Evolutionary conservation across 2,888 invertebrate species (phyloP).

Genomic region (Mesorhabditis spiculigera): DNA sequence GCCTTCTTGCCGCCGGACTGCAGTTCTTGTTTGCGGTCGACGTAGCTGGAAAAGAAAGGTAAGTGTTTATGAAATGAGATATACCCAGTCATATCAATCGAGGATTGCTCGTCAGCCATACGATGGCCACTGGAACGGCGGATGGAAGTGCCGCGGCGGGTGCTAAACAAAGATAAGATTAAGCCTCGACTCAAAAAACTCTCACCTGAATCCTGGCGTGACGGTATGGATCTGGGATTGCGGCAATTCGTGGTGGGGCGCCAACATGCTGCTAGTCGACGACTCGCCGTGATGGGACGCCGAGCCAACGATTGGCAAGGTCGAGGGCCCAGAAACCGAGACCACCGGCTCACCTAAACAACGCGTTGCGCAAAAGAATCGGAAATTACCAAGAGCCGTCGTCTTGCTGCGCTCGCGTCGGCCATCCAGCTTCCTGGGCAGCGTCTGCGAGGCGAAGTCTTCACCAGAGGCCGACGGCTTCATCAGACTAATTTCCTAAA

Average conservation of each 20-base stretch:
- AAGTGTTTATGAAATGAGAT: no score
- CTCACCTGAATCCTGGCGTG: conserved; percentile 42
- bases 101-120: conserved; percentile 47
- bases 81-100: conserved; percentile 55
- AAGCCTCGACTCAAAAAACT: neutral
- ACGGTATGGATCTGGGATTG: conserved; percentile 76
- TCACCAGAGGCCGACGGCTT: conserved; percentile 31
- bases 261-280: neutral
- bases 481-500: conserved; percentile 33
- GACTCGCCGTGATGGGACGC: neutral
- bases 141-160: conserved; percentile 8
- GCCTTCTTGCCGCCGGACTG: conserved; percentile 90
- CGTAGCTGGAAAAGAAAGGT: conserved; percentile 65
- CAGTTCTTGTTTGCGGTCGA: conserved; percentile 91
- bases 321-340: neutral
- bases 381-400: conserved; percentile 24
- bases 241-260: conserved; percentile 67
- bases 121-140: conserved; percentile 10
- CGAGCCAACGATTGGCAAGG: neutral
- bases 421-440: conserved; percentile 34
- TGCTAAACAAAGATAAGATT: neutral
- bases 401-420: conserved; percentile 37
- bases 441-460: conserved; percentile 31
- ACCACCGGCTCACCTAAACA: neutral
- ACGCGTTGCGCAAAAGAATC: neutral